Percentiles rank a stretch among this genome's conserved stretches.
These are phyloP conservation scores for Pollicipes pollicipes DNA, from an alignment of 1,140 invertebrate species.

Conservation along the genomic window DNA sequence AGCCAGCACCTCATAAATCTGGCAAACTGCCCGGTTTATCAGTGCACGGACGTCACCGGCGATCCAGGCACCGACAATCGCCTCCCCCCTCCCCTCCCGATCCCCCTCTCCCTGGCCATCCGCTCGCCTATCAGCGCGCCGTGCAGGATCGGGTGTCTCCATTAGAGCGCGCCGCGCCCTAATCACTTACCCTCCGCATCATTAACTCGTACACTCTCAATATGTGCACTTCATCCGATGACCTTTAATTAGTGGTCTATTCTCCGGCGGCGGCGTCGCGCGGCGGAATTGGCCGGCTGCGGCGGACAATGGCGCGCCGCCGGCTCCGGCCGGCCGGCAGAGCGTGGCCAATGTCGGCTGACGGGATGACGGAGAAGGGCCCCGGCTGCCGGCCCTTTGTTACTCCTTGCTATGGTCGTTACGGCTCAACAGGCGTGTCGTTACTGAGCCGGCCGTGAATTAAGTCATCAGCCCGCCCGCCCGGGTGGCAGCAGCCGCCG, in stretches of 20 bases:
- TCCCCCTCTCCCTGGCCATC: too few relatives aligned
- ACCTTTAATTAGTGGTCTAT: background rate
- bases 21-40: background rate
- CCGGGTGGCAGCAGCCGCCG: background rate
- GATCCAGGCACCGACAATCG: too few relatives aligned
- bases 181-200: background rate
- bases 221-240: slow-evolving; percentile 1
- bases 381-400: too few relatives aligned
- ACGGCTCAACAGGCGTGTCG: background rate
- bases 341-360: background rate
- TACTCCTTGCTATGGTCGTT: slow-evolving; percentile 1
- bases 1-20: background rate
- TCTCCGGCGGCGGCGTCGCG: background rate
- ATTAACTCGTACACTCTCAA: slow-evolving; percentile 2
- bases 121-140: too few relatives aligned
- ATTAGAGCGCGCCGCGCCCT: background rate
- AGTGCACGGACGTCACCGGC: background rate
- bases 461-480: background rate
- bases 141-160: background rate
- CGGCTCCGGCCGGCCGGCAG: too few relatives aligned
- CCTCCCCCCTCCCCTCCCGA: too few relatives aligned
- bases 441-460: background rate
- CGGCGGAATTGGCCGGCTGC: background rate
- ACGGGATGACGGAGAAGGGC: background rate
- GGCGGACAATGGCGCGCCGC: background rate